Percentiles rank a stretch among this genome's conserved stretches.
Evolutionary conservation across 2,113 vertebrate species (phyloP).

Genomic region (Gnathonemus longibarbis): DNA sequence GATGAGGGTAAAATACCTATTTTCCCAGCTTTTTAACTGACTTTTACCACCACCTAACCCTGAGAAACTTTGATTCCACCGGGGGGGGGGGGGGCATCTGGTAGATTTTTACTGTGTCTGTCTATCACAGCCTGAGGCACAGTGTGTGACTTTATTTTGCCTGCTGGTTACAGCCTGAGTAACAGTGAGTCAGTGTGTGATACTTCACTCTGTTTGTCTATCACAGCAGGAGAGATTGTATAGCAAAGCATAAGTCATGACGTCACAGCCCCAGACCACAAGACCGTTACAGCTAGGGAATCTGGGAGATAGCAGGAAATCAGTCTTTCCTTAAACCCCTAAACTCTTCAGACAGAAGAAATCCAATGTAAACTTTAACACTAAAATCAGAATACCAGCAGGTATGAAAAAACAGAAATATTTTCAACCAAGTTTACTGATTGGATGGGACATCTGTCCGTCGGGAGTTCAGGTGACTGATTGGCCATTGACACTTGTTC

Average conservation of each 20-base stretch:
- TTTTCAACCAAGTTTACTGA: constrained; percentile 36
- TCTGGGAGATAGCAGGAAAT: neutral
- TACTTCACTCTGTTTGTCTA: neutral
- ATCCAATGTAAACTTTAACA: neutral
- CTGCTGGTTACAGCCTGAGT: neutral
- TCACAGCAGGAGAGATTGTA: neutral
- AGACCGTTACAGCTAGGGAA: neutral
- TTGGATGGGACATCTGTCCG: constrained; percentile 47
- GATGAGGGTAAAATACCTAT: neutral
- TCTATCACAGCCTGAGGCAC: neutral
- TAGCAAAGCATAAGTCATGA: neutral
- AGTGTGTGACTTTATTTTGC: neutral
- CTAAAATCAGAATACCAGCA: constrained; percentile 4
- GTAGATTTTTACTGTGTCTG: neutral
- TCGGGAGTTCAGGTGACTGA: constrained; percentile 50
- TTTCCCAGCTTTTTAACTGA: neutral
- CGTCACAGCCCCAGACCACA: neutral
- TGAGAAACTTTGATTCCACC: neutral
- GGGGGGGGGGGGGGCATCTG: neutral
- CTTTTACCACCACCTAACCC: neutral
- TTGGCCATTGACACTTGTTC: constrained; percentile 48
- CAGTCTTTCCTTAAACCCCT: neutral
- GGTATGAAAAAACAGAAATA: constrained; percentile 17
- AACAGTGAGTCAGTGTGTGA: neutral
- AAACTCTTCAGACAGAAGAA: neutral